Evolutionary conservation across 2,888 invertebrate species (phyloP), one percentile per base, ranked within the genome.

Genomic region (Dynastes hyllus): DNA sequence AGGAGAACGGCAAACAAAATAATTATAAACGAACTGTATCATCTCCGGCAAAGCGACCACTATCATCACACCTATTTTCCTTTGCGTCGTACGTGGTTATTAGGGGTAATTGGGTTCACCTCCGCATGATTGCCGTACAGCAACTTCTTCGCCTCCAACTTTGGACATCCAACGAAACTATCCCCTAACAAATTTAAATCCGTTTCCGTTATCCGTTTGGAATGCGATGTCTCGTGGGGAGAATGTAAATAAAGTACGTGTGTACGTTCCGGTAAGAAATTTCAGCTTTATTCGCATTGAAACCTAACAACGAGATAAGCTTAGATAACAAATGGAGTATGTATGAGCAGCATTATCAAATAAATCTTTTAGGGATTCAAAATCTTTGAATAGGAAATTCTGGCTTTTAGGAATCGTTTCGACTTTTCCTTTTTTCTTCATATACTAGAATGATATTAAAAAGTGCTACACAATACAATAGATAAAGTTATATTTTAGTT

Each of bases 161-260:
- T 45, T 16, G 27, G 45, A 69, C 69, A 69, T 69, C 51, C 50
- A 69, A 4, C 50, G 50, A 69, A 69, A 69, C 69, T 69, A 69
- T 69, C 50, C 50, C 22, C 27, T 51, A 51, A 69, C 69, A 69
- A 69, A 69, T 69, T 69, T 69, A 69, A 69, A 69, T 69, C 69
- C 50, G 69, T 50, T 69, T 69, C 69, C 69, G 50, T 69, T 50
- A 22, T 69, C 69, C 50, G 22, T 51, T 69, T 69, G 69, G 69
- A 69, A 69, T 50, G 69, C 27, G 69, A 69, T 69, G 69, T 69
- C 69, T 50, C 69, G 69, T 69, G 69, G 50, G 50, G 50, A 69
- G 50, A 69, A 69, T 69, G 69, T 45, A 69, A 45, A 69, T 69
- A 50, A 66, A 69, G 16, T 69, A 69, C 69, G 69, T 69, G 69